A percentile compares a stretch with the other conserved stretches of the same genome.
Conservation (phyloP, 2,888 invertebrate species). For the Trissolcus japonicus region DNA sequence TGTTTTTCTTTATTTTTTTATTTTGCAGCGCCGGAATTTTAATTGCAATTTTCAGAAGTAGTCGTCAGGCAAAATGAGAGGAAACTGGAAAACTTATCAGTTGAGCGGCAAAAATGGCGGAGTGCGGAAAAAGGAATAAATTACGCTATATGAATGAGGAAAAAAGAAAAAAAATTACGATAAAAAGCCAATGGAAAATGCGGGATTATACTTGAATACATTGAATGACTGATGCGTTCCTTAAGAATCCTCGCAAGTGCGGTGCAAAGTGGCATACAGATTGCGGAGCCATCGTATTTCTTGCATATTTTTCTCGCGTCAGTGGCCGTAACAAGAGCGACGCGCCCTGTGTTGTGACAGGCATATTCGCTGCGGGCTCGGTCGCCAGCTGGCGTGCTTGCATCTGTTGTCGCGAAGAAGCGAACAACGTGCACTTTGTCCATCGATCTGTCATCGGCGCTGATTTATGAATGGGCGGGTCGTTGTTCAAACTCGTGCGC, state of each 20-base stretch:
- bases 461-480: conserved; percentile 37
- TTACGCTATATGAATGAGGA: not conserved
- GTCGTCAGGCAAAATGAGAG: not conserved
- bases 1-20: too few relatives aligned
- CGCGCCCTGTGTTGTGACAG: conserved; percentile 35
- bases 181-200: not conserved
- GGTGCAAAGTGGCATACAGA: conserved; percentile 23
- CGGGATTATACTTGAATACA: not conserved
- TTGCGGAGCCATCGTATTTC: conserved; percentile 27
- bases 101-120: not conserved
- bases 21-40: too few relatives aligned
- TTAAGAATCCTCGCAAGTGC: conserved; percentile 34
- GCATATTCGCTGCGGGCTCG: conserved; percentile 40
- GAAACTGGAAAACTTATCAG: not conserved
- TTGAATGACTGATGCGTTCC: conserved; percentile 7
- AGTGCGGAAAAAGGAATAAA: not conserved
- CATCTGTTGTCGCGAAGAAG: conserved; percentile 24
- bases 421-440: conserved; percentile 26
- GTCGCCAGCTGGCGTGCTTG: conserved; percentile 52
- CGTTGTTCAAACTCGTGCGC: too few relatives aligned
- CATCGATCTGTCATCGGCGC: conserved; percentile 39
- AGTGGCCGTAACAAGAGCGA: conserved; percentile 32
- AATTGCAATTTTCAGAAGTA: too few relatives aligned
- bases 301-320: conserved; percentile 45
- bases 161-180: not conserved